Base-by-base conservation (phyloP, 2,797 vertebrate genomes). In the Melanotaenia parkinsoni region DNA sequence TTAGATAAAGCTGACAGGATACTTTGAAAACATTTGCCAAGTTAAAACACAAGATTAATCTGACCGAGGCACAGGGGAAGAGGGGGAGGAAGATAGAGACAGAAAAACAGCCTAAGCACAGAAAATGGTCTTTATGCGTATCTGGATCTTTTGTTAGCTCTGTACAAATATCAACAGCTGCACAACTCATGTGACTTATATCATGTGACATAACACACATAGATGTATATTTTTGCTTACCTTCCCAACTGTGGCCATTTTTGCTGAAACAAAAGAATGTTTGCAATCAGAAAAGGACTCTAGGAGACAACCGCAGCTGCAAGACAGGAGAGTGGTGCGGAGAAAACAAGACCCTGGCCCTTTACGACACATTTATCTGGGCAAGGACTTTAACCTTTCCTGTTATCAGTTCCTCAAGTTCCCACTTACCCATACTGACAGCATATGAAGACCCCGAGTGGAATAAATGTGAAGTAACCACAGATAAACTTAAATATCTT, bases 241-340 rank as follows among this genome's bases (percentile, higher is more conserved):
- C 60, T 68, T 68, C 3, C 78, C 78, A 43, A 54, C 68, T 60
- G 78, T 80, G 60, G 63, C 5, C 78, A 80, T 80, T 37, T 18
- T 63, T 32, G 45, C 50, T 63, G 26, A 20, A 6, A 56, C 35
- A 70, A 24, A 47, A 11, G 3, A 56, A 26, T 0, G 30, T 32
- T 51, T 13, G 54, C 1, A 37, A 38, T 14, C 0, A 0, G n/a
- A 5, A 37, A 24, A 24, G 14, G 7, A 38, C 33, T 1, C 1
- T 1, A 40, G 24, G 12, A 53, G 51, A 33, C 16, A 5, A 51
- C 11, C 28, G 24, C 12, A 26, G 63, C 60, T 53, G 47, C 0
- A 5, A n/a, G 3, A 30, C 5, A 47, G 14, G 3, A 38, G 32
- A 43, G 24, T 1, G 9, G 20, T 12, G n/a, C 45, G 30, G 56